A percentile compares a stretch with the other conserved stretches of the same genome.
Evolutionary conservation across 1,140 invertebrate species (phyloP).

Genomic region (Olivierus martensii): DNA sequence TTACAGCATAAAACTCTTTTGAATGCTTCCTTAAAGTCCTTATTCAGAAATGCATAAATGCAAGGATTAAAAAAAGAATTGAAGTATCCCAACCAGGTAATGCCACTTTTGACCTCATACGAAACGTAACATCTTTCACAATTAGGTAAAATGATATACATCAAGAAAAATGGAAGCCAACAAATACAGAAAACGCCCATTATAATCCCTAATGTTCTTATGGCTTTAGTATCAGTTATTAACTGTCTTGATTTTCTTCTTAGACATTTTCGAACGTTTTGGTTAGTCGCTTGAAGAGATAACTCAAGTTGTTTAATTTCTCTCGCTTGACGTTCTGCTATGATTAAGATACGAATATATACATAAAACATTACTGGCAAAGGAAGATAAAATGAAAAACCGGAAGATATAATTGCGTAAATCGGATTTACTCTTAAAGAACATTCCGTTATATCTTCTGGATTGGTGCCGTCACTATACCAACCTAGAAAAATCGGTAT

Average conservation of each 20-base stretch:
- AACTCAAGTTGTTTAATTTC: conserved; percentile 21
- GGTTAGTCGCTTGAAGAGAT: conserved; percentile 8
- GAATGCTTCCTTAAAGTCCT: conserved; percentile 83
- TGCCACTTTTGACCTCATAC: conserved; percentile 31
- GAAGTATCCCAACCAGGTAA: conserved; percentile 83
- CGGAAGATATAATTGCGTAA: conserved; percentile 51
- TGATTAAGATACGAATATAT: conserved; percentile 74
- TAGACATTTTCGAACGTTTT: background rate
- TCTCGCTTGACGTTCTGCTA: conserved; percentile 21
- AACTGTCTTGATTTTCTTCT: conserved; percentile 18
- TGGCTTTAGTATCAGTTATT: conserved; percentile 50
- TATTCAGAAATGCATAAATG: conserved; percentile 80
- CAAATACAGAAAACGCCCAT: conserved; percentile 91
- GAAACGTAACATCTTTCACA: conserved; percentile 46
- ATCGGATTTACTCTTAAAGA: conserved; percentile 48
- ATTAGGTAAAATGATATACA: conserved; percentile 63
- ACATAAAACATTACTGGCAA: conserved; percentile 74
- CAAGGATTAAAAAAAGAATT: conserved; percentile 81
- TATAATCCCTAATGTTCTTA: conserved; percentile 83
- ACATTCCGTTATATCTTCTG: background rate
- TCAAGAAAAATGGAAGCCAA: conserved; percentile 92
- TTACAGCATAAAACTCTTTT: conserved; percentile 67
- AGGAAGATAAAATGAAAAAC: conserved; percentile 80
- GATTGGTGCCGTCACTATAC: conserved; percentile 34
- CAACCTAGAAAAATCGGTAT: conserved; percentile 78